These are phyloP conservation scores for Daktulosphaira vitifoliae DNA, from an alignment of 1,140 invertebrate genomes.

Conservation along the genomic window DNA sequence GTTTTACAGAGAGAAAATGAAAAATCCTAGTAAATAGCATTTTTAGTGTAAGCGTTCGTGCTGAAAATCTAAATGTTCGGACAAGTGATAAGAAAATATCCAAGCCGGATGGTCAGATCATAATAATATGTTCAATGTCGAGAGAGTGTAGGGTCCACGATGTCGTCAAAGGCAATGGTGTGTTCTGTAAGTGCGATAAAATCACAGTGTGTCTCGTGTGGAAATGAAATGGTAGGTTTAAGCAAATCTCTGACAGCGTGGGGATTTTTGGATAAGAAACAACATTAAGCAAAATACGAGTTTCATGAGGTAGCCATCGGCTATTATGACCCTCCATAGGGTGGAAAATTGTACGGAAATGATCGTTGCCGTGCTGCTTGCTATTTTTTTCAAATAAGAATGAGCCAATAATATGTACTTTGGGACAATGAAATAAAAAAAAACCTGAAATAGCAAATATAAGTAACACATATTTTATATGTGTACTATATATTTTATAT, in stretches of 20 bases:
- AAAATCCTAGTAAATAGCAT: too few species aligned
- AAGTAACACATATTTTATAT: too few species aligned
- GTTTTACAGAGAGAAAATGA: too few species aligned
- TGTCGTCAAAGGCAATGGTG: too few species aligned
- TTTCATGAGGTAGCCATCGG: constrained; percentile 33
- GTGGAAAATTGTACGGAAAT: constrained; percentile 27
- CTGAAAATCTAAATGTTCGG: too few species aligned
- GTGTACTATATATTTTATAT: constrained; percentile 16
- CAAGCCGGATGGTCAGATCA: too few species aligned
- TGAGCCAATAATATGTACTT: not conserved
- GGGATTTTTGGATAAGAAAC: constrained; percentile 22
- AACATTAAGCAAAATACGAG: constrained; percentile 32
- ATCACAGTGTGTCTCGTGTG: not conserved
- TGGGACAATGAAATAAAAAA: constrained; percentile 3
- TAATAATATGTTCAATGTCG: too few species aligned
- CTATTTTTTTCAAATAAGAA: not conserved
- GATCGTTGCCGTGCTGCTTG: not conserved
- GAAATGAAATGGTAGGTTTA: constrained; percentile 27
- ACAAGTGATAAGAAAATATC: too few species aligned
- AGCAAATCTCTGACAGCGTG: constrained; percentile 11
- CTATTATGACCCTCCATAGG: constrained; percentile 19
- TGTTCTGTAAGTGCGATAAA: too few species aligned
- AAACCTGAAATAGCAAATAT: not conserved
- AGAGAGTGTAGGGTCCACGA: too few species aligned
- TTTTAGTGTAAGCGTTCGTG: too few species aligned